These are phyloP conservation scores for Hapalemur alaotrensis DNA, from an alignment of 2,797 vertebrate species.

Conservation along the genomic window DNA sequence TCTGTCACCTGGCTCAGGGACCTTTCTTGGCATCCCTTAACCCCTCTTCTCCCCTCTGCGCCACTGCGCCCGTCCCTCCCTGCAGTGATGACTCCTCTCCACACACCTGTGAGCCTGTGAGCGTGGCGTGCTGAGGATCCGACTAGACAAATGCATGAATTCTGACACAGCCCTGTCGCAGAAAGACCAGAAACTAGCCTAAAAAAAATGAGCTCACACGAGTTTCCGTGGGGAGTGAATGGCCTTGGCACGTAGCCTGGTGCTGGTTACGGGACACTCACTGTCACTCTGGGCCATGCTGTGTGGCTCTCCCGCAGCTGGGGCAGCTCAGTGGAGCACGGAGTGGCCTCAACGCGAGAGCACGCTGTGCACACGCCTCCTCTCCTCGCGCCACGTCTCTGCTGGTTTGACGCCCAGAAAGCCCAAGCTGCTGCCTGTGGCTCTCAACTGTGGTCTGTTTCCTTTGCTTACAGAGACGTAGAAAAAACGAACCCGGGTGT, in stretches of 20 bases:
- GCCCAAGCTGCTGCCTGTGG: too few relatives aligned
- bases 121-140: background rate
- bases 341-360: background rate
- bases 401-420: background rate
- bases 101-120: background rate
- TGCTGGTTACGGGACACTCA: background rate
- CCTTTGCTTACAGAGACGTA: background rate
- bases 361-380: rapidly evolving
- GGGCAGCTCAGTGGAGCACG: rapidly evolving
- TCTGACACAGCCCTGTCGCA: background rate
- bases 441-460: background rate
- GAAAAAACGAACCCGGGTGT: background rate
- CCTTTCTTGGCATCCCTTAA: background rate
- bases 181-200: background rate
- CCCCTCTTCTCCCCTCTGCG: background rate
- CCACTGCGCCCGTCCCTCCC: background rate
- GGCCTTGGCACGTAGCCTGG: background rate
- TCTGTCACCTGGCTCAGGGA: background rate
- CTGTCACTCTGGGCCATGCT: background rate
- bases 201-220: background rate
- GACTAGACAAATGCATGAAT: background rate
- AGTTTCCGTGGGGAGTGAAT: background rate
- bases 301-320: background rate
- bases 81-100: background rate
- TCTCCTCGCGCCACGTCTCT: background rate